Evolutionary conservation across 2,888 invertebrate species (phyloP), one percentile per base, ranked within the genome.

Genomic region (Mystacides longicornis): DNA sequence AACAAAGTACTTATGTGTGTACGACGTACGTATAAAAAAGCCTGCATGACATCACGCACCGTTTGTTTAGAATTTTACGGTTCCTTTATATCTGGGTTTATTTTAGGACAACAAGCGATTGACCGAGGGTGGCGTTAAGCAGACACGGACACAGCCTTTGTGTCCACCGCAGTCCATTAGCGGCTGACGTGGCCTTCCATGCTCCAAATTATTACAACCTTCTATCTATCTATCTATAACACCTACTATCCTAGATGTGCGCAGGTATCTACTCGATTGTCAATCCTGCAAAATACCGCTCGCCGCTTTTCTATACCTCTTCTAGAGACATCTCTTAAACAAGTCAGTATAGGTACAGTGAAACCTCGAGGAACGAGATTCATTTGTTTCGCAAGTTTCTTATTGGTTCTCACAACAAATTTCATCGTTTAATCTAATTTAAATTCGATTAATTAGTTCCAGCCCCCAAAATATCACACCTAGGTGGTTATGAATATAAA

Each of bases 191-290:
- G 16, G 37, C 37, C 14, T 16, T 4, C 14, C 16, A 31, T 52
- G 27, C 16, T 51, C 27, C 52, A 16, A 47, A 47, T 52, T 47
- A 47, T 51, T 51, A 51, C 23, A 37, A 31, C 31, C 11, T 51
- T 22, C 43, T 23, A n/a, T n/a, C n/a, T n/a, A n/a, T n/a, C n/a
- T n/a, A n/a, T n/a, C n/a, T 37, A 14, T 37, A n/a, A 37, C 31
- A 47, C 27, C 20, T 45, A 33, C 52, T 47, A 21, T n/a, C n/a
- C n/a, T n/a, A 23, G 51, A 51, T 43, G 21, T 19, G 20, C 2
- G 20, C 46, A 43, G 51, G 45, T 23, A 16, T 49, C 23, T 21
- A 37, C 42, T 9, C 51, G 21, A 33, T 51, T n/a, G 16, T 5
- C 18, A 19, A 16, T 27, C 27, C 19, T n/a, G 33, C n/a, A 14